phyloP scores from a whole-genome alignment of 2,113 vertebrate genomes.

The Poeciliopsis prolifica region DNA sequence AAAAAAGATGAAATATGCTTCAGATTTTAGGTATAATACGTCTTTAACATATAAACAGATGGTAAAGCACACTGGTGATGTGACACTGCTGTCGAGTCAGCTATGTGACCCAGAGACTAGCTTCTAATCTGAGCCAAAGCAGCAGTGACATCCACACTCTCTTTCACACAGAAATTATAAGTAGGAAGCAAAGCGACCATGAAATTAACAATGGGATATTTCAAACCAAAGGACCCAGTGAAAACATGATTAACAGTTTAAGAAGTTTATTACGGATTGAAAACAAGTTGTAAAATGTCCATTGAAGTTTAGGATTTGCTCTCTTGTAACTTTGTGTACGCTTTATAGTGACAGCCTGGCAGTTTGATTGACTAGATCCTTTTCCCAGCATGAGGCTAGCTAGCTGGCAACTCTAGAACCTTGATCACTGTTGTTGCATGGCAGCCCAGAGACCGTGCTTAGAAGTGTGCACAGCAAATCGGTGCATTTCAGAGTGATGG shows the following conservation, averaged over 20 bases:
- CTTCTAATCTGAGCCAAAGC: conserved; percentile 37
- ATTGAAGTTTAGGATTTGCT: background rate
- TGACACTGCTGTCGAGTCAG: conserved; percentile 62
- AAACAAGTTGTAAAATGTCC: background rate
- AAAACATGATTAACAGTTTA: background rate
- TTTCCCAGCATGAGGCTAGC: conserved; percentile 39
- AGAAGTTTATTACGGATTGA: background rate
- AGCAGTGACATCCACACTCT: conserved; percentile 10
- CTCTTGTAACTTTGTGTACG: conserved; percentile 29
- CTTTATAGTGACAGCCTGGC: conserved; percentile 33
- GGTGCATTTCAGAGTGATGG: conserved; percentile 10
- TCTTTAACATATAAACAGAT: conserved; percentile 73
- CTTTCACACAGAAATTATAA: background rate
- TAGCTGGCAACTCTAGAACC: conserved; percentile 34
- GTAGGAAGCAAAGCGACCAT: background rate
- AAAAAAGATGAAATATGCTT: background rate
- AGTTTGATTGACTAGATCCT: conserved; percentile 54
- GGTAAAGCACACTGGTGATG: conserved; percentile 58
- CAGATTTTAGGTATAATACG: conserved; percentile 10
- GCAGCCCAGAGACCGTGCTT: conserved; percentile 36
- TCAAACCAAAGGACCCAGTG: background rate
- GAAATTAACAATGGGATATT: background rate
- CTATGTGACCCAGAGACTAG: conserved; percentile 55
- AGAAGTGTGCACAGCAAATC: conserved; percentile 28
- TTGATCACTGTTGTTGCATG: conserved; percentile 40